Evolutionary conservation across 2,888 invertebrate genomes (phyloP).

Genomic region (Molorchus minor): DNA sequence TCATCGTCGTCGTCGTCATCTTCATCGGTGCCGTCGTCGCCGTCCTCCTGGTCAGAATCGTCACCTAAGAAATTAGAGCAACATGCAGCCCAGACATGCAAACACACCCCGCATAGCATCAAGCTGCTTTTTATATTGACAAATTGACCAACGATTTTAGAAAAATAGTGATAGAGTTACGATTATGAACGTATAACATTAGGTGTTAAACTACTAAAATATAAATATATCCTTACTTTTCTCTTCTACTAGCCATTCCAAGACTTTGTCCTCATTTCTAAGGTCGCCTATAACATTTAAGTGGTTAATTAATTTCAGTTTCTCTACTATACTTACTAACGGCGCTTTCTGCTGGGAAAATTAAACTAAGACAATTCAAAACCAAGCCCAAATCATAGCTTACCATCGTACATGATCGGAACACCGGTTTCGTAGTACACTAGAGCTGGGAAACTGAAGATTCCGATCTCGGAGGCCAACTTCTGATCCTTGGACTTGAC

Average conservation of each 20-base stretch:
- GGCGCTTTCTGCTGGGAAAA: slow-evolving; percentile 33
- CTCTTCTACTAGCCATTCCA: slow-evolving; percentile 95
- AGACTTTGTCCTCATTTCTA: slow-evolving; percentile 93
- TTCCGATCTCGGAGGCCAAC: slow-evolving; percentile 89
- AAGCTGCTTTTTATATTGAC: slow-evolving; percentile 26
- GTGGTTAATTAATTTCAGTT: slow-evolving; percentile 26
- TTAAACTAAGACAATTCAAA: slow-evolving; percentile 21
- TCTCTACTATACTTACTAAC: slow-evolving; percentile 27
- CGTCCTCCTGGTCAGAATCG: slow-evolving; percentile 64
- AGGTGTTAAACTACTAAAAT: slow-evolving; percentile 46
- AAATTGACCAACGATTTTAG: slow-evolving; percentile 14
- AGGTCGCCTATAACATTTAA: slow-evolving; percentile 83
- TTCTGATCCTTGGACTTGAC: slow-evolving; percentile 92
- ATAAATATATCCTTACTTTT: slow-evolving; percentile 90
- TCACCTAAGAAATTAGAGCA: slow-evolving; percentile 63
- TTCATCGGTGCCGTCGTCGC: slow-evolving; percentile 64
- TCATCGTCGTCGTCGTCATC: slow-evolving; percentile 67
- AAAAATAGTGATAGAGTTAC: slow-evolving; percentile 24
- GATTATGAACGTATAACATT: slow-evolving; percentile 35
- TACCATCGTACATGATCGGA: slow-evolving; percentile 95
- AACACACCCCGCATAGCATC: slow-evolving; percentile 45
- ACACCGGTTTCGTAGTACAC: slow-evolving; percentile 94
- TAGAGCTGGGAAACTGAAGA: slow-evolving; percentile 90
- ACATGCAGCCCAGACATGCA: slow-evolving; percentile 61
- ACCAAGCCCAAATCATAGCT: slow-evolving; percentile 58